Evolutionary conservation across 2,888 invertebrate genomes (phyloP).

Genomic region (Enoplolaimus lenunculus): DNA sequence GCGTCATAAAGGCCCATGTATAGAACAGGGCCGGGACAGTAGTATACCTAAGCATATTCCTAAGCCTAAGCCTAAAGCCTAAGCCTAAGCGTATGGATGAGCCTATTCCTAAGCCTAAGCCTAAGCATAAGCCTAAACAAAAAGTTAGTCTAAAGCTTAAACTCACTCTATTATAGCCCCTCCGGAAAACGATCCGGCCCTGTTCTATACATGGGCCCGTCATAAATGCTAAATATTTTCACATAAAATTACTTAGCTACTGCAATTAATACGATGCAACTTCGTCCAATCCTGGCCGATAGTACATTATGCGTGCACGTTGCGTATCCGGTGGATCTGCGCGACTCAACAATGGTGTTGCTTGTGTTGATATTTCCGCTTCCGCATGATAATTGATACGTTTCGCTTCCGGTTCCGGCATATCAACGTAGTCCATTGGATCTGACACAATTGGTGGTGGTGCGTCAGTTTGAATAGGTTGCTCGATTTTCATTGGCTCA

Average conservation of each 20-base stretch:
- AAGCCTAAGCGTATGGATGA: too few relatives aligned
- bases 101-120: too few relatives aligned
- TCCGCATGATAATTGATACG: conserved; percentile 9
- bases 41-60: too few relatives aligned
- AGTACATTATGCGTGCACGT: conserved; percentile 18
- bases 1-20: too few relatives aligned
- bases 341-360: conserved; percentile 4
- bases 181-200: too few relatives aligned
- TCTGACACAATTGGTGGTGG: conserved; percentile 5
- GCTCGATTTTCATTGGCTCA: conserved; percentile 4
- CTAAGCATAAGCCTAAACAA: too few relatives aligned
- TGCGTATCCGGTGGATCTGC: conserved; percentile 11
- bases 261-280: conserved; percentile 16
- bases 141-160: too few relatives aligned
- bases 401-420: background rate
- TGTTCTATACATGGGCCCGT: too few relatives aligned
- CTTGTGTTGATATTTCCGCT: conserved; percentile 16
- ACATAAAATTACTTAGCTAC: background rate
- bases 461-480: conserved; percentile 2
- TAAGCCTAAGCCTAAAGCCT: too few relatives aligned
- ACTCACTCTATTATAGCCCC: too few relatives aligned
- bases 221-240: background rate
- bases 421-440: conserved; percentile 18
- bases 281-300: conserved; percentile 7
- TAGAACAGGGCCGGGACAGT: too few relatives aligned